A percentile compares a stretch with the other conserved stretches of the same genome.
Conservation (phyloP, 1,140 invertebrate species). For the Lysiphlebus fabarum region DNA sequence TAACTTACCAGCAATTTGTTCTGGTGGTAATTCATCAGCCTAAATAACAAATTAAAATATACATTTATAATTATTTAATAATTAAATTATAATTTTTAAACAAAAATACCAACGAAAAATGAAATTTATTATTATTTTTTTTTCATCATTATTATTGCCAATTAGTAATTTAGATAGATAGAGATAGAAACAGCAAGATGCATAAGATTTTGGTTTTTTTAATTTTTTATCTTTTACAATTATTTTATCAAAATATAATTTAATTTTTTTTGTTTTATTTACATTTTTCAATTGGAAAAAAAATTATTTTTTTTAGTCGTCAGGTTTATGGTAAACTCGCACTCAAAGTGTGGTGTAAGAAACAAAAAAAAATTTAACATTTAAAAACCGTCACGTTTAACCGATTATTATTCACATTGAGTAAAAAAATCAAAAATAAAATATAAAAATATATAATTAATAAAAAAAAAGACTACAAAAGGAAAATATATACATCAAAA, state of each 20-base stretch:
- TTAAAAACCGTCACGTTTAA: no score
- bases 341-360: constrained; percentile 1
- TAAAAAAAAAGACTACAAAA: no score
- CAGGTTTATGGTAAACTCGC: constrained; percentile 24
- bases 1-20: constrained; percentile 61
- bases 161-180: constrained; percentile 3
- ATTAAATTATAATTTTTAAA: background rate
- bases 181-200: constrained; percentile 8
- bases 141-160: constrained; percentile 4
- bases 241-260: background rate
- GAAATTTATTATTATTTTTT: background rate
- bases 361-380: background rate
- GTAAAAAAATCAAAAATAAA: background rate
- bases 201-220: background rate
- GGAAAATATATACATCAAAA: no score
- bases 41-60: constrained; percentile 31
- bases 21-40: constrained; percentile 63
- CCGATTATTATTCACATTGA: background rate
- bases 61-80: background rate
- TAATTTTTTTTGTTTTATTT: background rate
- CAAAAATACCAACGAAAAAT: background rate
- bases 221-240: no score
- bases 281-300: background rate
- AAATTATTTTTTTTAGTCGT: constrained; percentile 18
- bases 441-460: no score